Evolutionary conservation across 2,797 vertebrate genomes (phyloP).

Genomic region (Adrianichthys oophorus): DNA sequence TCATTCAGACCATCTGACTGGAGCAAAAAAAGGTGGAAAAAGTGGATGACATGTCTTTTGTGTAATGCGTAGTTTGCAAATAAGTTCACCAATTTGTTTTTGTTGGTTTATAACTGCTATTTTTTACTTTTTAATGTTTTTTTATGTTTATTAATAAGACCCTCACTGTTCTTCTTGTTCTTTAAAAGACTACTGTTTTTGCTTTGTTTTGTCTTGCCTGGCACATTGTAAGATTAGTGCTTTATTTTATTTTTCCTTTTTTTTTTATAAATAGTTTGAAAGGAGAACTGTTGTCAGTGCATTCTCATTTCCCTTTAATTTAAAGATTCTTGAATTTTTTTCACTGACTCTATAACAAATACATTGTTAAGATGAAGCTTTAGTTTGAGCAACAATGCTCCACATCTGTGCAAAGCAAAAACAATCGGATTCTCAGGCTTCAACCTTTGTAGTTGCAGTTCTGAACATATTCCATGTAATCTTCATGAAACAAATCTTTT

Average conservation of each 20-base stretch:
- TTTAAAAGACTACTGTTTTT: conserved; percentile 35
- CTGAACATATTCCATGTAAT: too few relatives aligned
- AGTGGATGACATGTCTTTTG: conserved; percentile 33
- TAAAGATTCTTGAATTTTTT: background rate
- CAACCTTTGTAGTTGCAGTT: too few relatives aligned
- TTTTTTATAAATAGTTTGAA: conserved; percentile 68
- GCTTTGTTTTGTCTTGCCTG: conserved; percentile 54
- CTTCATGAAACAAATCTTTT: too few relatives aligned
- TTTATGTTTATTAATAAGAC: conserved; percentile 34
- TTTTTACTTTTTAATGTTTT: conserved; percentile 35
- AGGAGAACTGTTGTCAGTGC: conserved; percentile 44
- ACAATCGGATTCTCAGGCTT: too few relatives aligned
- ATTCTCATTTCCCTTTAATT: conserved; percentile 37
- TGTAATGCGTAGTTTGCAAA: conserved; percentile 65
- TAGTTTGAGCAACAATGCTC: too few relatives aligned
- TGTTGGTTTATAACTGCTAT: conserved; percentile 43
- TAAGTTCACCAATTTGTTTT: conserved; percentile 51
- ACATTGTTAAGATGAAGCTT: background rate
- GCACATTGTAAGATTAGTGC: conserved; percentile 60
- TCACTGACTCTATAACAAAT: background rate
- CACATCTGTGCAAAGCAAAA: too few relatives aligned
- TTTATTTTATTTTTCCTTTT: conserved; percentile 36
- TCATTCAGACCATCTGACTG: conserved; percentile 2
- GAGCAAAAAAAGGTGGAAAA: background rate
- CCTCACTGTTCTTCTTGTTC: conserved; percentile 40